These are phyloP conservation scores for Macrochelys suwanniensis DNA, from an alignment of 2,797 vertebrate species.

Conservation along the genomic window DNA sequence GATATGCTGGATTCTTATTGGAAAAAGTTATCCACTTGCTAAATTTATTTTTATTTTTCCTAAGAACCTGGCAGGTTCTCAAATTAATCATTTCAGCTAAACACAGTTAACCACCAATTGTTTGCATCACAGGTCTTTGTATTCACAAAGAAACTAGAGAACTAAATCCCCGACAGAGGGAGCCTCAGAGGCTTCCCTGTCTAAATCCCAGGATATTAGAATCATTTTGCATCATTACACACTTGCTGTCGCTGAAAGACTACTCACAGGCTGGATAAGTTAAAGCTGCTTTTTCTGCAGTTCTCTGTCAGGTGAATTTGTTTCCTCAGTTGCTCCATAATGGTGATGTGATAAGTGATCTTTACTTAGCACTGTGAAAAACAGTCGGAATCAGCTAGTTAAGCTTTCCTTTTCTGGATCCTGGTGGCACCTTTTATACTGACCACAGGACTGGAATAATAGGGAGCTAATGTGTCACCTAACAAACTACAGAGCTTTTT, in stretches of 20 bases:
- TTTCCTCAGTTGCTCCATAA: conserved; percentile 40
- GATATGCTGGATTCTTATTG: background rate
- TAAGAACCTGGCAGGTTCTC: background rate
- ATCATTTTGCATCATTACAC: background rate
- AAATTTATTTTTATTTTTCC: background rate
- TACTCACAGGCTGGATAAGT: background rate
- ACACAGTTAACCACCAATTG: background rate
- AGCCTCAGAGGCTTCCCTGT: background rate
- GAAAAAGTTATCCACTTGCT: background rate
- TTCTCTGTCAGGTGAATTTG: background rate
- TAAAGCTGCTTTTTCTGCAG: background rate
- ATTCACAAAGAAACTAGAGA: background rate
- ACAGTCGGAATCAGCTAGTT: background rate
- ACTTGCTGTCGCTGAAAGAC: background rate
- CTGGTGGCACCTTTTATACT: conserved; percentile 5
- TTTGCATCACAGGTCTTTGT: background rate
- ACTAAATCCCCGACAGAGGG: rapidly evolving
- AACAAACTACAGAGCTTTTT: conserved; percentile 35
- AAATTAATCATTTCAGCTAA: background rate
- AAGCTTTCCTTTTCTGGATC: conserved; percentile 4
- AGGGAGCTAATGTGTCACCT: conserved; percentile 13
- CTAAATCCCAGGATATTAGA: background rate
- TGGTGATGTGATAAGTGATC: background rate
- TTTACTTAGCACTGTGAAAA: background rate
- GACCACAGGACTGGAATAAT: conserved; percentile 27